Base-by-base conservation (phyloP, 2,113 vertebrate genomes). In the Colistium nudipinnis region DNA sequence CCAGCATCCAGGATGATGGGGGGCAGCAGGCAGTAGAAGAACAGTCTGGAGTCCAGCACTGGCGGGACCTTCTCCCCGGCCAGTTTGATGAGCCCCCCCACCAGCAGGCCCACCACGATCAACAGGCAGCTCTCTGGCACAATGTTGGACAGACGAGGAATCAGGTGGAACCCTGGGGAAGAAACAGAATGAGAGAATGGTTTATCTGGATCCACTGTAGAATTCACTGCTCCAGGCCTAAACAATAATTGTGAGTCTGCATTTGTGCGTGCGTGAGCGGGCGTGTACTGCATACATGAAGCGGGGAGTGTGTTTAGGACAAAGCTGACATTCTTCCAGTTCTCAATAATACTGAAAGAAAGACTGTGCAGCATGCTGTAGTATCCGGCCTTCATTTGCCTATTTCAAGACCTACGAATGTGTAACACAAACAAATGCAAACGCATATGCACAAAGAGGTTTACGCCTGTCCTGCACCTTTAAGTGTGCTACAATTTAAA, bases 1-100 rank as follows among this genome's bases (percentile, higher is more conserved):
- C 98, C 98, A 0, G 98, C 98, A 0, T 99, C 98, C 87, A 99
- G 88, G 89, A 99, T 99, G 90, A 99, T 99, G 82, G 98, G 98
- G 0, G 98, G 98, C 7, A 99, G 93, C 47, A 99, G 94, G 91
- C 91, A 96, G 67, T 98, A 93, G 93, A 99, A 99, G 90, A 99
- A 99, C 77, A 95, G 80, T 0, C 92, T 27, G 0, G 96, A 94
- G 27, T 91, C 78, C 78, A 99, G 90, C 72, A 96, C 87, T 3
- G 96, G 96, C 3, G 97, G 96, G 25, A 91, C 83, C 0, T 36
- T 30, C 62, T 96, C 94, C 0, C 95, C 96, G 0, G 96, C 94
- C 0, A 95, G 81, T 84, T 93, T 96, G 87, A 98, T 98, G 69
- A 99, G 93, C 0, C 96, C 96, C 1, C 98, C 98, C 0, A 99